Evolutionary conservation across 1,140 invertebrate species (phyloP), one percentile per base, ranked within the genome.

Genomic region (Ceratosolen fusciceps): DNA sequence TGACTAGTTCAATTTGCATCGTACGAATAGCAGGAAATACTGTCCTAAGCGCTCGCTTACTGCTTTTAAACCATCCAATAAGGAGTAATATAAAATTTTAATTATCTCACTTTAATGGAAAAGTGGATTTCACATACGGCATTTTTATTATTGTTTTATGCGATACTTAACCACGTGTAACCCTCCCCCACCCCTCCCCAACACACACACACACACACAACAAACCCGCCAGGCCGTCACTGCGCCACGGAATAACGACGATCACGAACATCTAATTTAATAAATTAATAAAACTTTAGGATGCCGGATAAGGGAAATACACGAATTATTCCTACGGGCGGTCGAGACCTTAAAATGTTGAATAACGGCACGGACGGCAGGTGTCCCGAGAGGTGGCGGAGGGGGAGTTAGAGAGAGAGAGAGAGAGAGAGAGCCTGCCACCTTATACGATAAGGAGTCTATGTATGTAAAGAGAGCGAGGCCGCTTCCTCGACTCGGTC

Each of bases 61-160:
- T 65, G 31, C 60, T 37, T 65, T 65, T 65, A 37, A 65, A 65
- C 34, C 60, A 65, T 37, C 60, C 34, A 65, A 65, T 65, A 37
- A 65, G 19, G 60, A 65, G 60, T 37, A 37, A 65, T 65, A 65
- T 65, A 65, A 65, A 65, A 65, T 65, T 65, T 65, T 65, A 65
- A 65, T 65, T 65, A 65, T 65, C 60, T 65, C 60, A 65, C 2
- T 65, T 65, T 65, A 37, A 65, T 65, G 31, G 60, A 65, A 65
- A 65, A 65, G 31, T 65, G 37, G 60, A 37, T 65, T 65, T 34
- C 60, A 65, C 60, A 37, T 65, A 65, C 60, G 34, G 9, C 60
- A 37, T 34, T 65, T 65, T 65, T 65, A 65, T 65, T 65, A 65
- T 65, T n/a, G 37, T 65, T 65, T 65, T 65, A 65, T 65, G 26